Percentiles rank a stretch among this genome's conserved stretches.
Evolutionary conservation across 2,888 invertebrate genomes (phyloP).

Genomic region (Gastrophysa polygoni): DNA sequence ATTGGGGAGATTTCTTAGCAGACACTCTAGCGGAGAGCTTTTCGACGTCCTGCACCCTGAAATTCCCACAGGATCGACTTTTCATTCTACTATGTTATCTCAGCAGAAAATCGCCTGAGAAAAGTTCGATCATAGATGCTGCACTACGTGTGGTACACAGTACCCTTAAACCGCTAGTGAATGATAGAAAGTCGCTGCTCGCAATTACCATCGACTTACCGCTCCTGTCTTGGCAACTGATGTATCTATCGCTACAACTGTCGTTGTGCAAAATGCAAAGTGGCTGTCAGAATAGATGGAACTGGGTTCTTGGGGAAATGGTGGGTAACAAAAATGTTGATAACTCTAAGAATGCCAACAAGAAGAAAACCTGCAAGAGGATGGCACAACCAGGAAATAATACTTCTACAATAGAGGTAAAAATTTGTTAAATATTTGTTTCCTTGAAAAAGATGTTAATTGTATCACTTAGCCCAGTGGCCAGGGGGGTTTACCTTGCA

Average conservation of each 20-base stretch:
- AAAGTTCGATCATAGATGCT: slow-evolving; percentile 68
- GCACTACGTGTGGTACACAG: slow-evolving; percentile 66
- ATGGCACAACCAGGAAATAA: slow-evolving; percentile 51
- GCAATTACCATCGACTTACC: slow-evolving; percentile 68
- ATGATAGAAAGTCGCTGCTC: slow-evolving; percentile 53
- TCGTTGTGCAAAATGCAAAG: slow-evolving; percentile 55
- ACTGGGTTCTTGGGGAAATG: slow-evolving; percentile 85
- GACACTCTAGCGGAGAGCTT: slow-evolving; percentile 80
- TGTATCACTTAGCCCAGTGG: no score
- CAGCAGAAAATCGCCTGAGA: slow-evolving; percentile 77
- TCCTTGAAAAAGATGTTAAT: neutral
- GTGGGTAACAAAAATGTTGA: slow-evolving; percentile 61
- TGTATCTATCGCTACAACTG: slow-evolving; percentile 77
- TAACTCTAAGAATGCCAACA: slow-evolving; percentile 57
- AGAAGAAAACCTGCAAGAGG: slow-evolving; percentile 74
- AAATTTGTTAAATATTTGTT: neutral
- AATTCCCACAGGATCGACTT: slow-evolving; percentile 87
- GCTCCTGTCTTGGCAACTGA: slow-evolving; percentile 75
- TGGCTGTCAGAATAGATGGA: slow-evolving; percentile 71
- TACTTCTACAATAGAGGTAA: slow-evolving; percentile 2
- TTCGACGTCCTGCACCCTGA: slow-evolving; percentile 76
- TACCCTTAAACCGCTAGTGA: slow-evolving; percentile 60
- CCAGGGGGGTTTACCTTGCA: no score
- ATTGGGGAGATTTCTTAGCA: slow-evolving; percentile 93
- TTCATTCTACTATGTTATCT: slow-evolving; percentile 86